These are phyloP conservation scores for Urocyon cinereoargenteus DNA, from an alignment of 2,797 vertebrate species.

Conservation along the genomic window DNA sequence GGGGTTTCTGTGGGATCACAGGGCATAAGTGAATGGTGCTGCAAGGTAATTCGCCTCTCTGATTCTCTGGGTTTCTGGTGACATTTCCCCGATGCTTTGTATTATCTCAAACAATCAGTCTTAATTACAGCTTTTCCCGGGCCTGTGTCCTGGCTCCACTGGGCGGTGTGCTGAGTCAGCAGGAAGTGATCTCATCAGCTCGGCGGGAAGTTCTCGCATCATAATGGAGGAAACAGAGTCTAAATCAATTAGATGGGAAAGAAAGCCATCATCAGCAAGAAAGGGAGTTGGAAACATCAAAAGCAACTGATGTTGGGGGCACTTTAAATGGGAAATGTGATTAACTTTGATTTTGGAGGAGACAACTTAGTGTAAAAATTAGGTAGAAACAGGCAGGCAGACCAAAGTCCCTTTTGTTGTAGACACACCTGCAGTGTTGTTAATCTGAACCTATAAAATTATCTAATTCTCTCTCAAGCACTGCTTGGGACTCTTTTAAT, in stretches of 20 bases:
- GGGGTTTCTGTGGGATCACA: background rate
- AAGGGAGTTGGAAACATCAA: background rate
- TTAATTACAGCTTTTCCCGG: constrained; percentile 6
- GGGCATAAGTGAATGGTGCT: background rate
- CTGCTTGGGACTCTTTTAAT: background rate
- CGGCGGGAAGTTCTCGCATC: constrained; percentile 37
- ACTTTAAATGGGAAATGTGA: background rate
- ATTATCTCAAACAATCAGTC: constrained; percentile 9
- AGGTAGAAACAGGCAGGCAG: background rate
- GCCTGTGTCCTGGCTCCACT: background rate
- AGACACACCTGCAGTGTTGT: background rate
- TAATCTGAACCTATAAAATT: background rate
- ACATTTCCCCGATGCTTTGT: constrained; percentile 26
- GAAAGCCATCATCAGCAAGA: constrained; percentile 24
- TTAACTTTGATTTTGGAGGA: background rate
- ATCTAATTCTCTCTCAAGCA: background rate
- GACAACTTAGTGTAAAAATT: background rate
- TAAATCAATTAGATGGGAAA: background rate
- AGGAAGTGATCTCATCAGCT: constrained; percentile 62
- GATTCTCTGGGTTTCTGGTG: background rate
- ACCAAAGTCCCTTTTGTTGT: background rate
- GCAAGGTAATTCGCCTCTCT: background rate
- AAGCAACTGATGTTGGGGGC: background rate
- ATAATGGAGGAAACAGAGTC: background rate
- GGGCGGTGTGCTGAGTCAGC: background rate